Base-by-base conservation (phyloP, 2,113 vertebrate genomes). In the Xenopus tropicalis region DNA sequence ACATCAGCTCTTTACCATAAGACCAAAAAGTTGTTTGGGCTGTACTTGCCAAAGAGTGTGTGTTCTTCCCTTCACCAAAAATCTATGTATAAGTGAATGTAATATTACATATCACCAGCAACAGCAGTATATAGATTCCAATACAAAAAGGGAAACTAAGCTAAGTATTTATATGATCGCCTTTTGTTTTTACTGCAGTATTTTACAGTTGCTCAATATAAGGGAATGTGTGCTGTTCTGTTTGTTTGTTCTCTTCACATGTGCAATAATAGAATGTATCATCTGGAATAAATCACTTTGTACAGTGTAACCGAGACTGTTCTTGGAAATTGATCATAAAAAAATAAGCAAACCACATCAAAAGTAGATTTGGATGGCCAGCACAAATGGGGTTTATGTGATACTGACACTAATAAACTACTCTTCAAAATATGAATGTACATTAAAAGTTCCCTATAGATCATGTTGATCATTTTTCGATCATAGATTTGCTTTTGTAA, bases 211-310 rank as follows among this genome's bases (percentile, higher is more conserved):
- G 12, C 14, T 59, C 23, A 59, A 21, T 59, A 59, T 59, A 24
- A 54, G 16, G 16, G 52, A 17, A 48, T 48, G 46, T 48, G 46
- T 16, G 46, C 16, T 1, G 3, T 54, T 37, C 58, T 37, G 24
- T 19, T 57, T 42, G 13, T 12, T 57, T 42, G 13, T 12, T 17
- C 11, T 46, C 22, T 54, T 64, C 51, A 57, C 66, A 62, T 61
- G 72, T 74, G 72, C 72, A 74, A 74, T 74, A 74, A 62, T 69
- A 19, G 46, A 14, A 14, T 74, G 66, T 61, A 42, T 59, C 17
- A 61, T 70, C 57, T 61, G 52, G 20, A 74, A 74, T 74, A 74
- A 74, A 74, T 22, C 57, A 29, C 71, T 43, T 52, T 74, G 65
- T 74, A 68, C 65, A 73, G 23, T 68, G 12, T 24, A 59, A 23